A percentile compares a stretch with the other conserved stretches of the same genome.
Evolutionary conservation across 2,797 vertebrate species (phyloP).

Genomic region (Gila robusta): DNA sequence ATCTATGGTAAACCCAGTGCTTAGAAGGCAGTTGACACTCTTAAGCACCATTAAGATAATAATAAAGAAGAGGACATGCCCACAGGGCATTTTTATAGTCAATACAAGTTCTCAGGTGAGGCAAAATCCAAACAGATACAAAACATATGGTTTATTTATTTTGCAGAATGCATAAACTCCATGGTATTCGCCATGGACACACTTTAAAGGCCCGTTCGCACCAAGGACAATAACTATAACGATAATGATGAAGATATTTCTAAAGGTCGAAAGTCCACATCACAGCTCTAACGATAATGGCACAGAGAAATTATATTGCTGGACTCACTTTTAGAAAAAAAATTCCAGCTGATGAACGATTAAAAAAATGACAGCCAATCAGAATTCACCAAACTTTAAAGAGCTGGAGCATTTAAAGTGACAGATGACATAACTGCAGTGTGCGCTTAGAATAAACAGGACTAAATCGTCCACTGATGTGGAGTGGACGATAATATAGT

Average conservation of each 20-base stretch:
- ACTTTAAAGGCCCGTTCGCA: neutral
- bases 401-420: neutral
- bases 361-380: neutral
- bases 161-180: neutral
- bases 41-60: slow-evolving; percentile 3
- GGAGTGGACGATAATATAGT: neutral
- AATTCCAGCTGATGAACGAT: neutral
- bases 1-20: slow-evolving; percentile 40
- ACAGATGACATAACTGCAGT: neutral
- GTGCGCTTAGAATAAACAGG: neutral
- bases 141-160: neutral
- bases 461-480: neutral
- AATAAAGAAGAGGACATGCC: slow-evolving; percentile 18
- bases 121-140: slow-evolving; percentile 20
- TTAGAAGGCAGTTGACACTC: slow-evolving; percentile 14
- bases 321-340: neutral
- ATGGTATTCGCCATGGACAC: neutral
- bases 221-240: neutral
- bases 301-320: neutral
- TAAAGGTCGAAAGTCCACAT: neutral
- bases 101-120: slow-evolving; percentile 24
- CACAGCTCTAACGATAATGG: neutral
- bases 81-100: neutral
- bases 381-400: neutral
- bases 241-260: neutral